Conservation (phyloP, 2,797 vertebrate genomes). For the Parotocinclus haroldoi region DNA sequence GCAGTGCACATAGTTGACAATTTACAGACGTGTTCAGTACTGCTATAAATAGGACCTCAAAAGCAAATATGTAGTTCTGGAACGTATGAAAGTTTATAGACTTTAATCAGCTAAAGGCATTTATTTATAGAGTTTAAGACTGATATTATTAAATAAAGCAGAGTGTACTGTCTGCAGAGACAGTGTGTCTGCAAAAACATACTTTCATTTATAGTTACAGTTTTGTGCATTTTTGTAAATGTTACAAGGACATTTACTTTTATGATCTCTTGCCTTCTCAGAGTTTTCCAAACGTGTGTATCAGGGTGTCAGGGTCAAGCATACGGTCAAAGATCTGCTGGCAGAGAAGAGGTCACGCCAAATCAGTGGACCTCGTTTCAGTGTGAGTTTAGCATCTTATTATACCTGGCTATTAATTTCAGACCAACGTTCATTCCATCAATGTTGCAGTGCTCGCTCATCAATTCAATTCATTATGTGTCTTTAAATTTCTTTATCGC, state of each 20-base stretch:
- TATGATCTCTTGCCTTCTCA: slow-evolving; percentile 43
- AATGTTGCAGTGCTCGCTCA: slow-evolving; percentile 5
- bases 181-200: too few species aligned
- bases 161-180: too few species aligned
- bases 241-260: slow-evolving; percentile 31
- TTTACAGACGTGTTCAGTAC: too few species aligned
- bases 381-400: slow-evolving; percentile 68
- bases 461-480: slow-evolving; percentile 14
- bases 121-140: too few species aligned
- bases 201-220: too few species aligned
- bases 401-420: slow-evolving; percentile 28
- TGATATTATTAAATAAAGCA: too few species aligned
- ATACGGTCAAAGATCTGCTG: slow-evolving; percentile 94
- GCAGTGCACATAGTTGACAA: too few species aligned
- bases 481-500: slow-evolving; percentile 29
- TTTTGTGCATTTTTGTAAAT: slow-evolving; percentile 16
- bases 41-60: too few species aligned
- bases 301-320: slow-evolving; percentile 92
- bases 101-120: too few species aligned
- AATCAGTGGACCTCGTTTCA: slow-evolving; percentile 72
- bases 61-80: too few species aligned
- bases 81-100: too few species aligned
- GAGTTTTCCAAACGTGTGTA: slow-evolving; percentile 89
- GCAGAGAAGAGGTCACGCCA: slow-evolving; percentile 89
- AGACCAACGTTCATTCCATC: neutral